Percentiles rank a stretch among this genome's conserved stretches.
phyloP scores from a whole-genome alignment of 2,113 vertebrate genomes.

The Xiphophorus hellerii region DNA sequence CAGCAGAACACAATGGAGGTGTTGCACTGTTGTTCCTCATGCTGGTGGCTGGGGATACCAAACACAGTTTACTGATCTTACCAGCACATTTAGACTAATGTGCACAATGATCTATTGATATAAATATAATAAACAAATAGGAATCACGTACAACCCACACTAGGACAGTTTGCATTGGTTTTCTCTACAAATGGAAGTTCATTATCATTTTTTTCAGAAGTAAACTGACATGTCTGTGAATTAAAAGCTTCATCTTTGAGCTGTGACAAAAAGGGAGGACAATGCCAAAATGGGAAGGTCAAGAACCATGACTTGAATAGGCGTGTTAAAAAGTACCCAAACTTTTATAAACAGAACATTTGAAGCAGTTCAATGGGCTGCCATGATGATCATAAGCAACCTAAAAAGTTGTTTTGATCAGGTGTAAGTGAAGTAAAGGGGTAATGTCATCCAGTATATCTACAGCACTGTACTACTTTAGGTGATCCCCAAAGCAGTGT shows the following conservation, averaged over 20 bases:
- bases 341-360: background rate
- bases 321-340: slow-evolving; percentile 5
- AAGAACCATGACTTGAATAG: slow-evolving; percentile 17
- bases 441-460: too few species aligned
- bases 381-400: background rate
- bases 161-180: slow-evolving; percentile 49
- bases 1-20: slow-evolving; percentile 59
- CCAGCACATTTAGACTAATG: background rate
- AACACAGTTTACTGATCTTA: slow-evolving; percentile 52
- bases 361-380: background rate
- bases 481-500: too few species aligned
- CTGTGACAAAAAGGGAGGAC: slow-evolving; percentile 50
- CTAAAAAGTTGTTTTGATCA: too few species aligned
- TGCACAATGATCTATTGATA: slow-evolving; percentile 44
- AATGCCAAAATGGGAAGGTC: slow-evolving; percentile 37
- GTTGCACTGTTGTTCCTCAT: slow-evolving; percentile 56
- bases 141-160: slow-evolving; percentile 50
- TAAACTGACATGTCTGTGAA: slow-evolving; percentile 45
- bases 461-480: too few species aligned
- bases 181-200: slow-evolving; percentile 33
- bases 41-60: slow-evolving; percentile 65
- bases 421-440: too few species aligned
- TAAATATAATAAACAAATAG: slow-evolving; percentile 44
- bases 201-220: slow-evolving; percentile 59
- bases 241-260: slow-evolving; percentile 41